Conservation (phyloP, 2,888 invertebrate species). For the Scelioninae gen. 2 region DNA sequence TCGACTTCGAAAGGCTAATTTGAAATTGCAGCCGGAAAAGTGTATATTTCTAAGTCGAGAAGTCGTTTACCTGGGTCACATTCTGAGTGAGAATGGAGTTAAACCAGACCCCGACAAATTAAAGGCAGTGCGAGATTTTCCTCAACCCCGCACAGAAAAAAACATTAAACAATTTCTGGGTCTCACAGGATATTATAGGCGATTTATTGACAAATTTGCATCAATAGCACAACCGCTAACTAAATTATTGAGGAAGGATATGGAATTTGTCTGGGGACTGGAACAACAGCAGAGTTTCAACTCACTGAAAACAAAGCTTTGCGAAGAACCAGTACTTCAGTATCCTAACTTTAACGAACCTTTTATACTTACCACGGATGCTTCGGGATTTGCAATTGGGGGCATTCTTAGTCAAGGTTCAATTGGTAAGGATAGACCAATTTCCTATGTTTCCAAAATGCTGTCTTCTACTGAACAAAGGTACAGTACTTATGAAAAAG, state of each 20-base stretch:
- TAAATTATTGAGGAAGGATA: slow-evolving; percentile 26
- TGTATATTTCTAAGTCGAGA: slow-evolving; percentile 48
- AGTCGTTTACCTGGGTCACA: slow-evolving; percentile 63
- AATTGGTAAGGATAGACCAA: slow-evolving; percentile 34
- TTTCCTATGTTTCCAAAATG: not conserved
- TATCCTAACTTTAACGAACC: slow-evolving; percentile 45
- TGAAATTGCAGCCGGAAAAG: slow-evolving; percentile 8
- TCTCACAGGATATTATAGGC: slow-evolving; percentile 66
- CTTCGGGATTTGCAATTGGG: slow-evolving; percentile 10
- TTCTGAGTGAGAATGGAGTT: slow-evolving; percentile 64
- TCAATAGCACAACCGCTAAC: slow-evolving; percentile 42
- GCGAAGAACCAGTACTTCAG: slow-evolving; percentile 47
- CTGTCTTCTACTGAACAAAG: not conserved
- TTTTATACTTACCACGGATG: slow-evolving; percentile 46
- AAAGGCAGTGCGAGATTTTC: slow-evolving; percentile 57
- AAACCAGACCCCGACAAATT: slow-evolving; percentile 62
- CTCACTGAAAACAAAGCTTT: slow-evolving; percentile 21
- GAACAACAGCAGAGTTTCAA: slow-evolving; percentile 45
- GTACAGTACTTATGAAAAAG: not conserved
- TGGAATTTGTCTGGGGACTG: slow-evolving; percentile 25
- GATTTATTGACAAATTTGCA: slow-evolving; percentile 65
- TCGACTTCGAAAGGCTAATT: slow-evolving; percentile 52
- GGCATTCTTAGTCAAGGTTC: slow-evolving; percentile 49
- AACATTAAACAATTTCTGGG: slow-evolving; percentile 65
- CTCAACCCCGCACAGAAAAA: slow-evolving; percentile 50